Evolutionary conservation across 1,140 invertebrate species (phyloP).

Genomic region (Monomorium pharaonis): DNA sequence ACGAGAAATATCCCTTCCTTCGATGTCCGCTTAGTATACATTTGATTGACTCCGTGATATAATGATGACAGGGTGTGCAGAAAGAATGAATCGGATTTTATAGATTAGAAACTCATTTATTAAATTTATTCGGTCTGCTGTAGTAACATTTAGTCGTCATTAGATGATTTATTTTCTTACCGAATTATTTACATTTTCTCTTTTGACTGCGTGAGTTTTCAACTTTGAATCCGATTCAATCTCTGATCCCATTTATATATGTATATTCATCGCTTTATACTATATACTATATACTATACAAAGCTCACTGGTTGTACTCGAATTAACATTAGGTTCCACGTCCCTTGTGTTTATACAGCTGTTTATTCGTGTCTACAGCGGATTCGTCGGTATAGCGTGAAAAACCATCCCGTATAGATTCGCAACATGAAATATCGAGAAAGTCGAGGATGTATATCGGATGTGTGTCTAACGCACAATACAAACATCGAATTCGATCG

Average conservation of each 20-base stretch:
- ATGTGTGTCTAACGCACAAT: slow-evolving; percentile 41
- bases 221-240: slow-evolving; percentile 24
- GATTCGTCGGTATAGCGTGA: slow-evolving; percentile 27
- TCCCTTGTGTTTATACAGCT: slow-evolving; percentile 27
- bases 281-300: slow-evolving; percentile 35
- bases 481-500: slow-evolving; percentile 49
- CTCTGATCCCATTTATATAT: slow-evolving; percentile 8
- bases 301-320: slow-evolving; percentile 52
- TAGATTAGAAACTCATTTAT: not conserved
- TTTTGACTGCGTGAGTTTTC: not conserved
- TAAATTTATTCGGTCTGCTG: not conserved
- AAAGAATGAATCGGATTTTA: slow-evolving; percentile 26
- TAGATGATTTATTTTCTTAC: not conserved
- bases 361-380: not conserved
- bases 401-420: slow-evolving; percentile 34
- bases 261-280: slow-evolving; percentile 30
- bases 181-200: not conserved
- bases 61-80: not conserved
- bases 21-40: slow-evolving; percentile 1
- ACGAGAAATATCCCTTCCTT: slow-evolving; percentile 10
- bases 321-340: slow-evolving; percentile 25
- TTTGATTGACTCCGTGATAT: slow-evolving; percentile 50
- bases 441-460: slow-evolving; percentile 33
- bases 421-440: slow-evolving; percentile 35
- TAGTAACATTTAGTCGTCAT: not conserved